These are phyloP conservation scores for Phytoseiulus persimilis DNA, from an alignment of 2,888 invertebrate species.

Conservation along the genomic window DNA sequence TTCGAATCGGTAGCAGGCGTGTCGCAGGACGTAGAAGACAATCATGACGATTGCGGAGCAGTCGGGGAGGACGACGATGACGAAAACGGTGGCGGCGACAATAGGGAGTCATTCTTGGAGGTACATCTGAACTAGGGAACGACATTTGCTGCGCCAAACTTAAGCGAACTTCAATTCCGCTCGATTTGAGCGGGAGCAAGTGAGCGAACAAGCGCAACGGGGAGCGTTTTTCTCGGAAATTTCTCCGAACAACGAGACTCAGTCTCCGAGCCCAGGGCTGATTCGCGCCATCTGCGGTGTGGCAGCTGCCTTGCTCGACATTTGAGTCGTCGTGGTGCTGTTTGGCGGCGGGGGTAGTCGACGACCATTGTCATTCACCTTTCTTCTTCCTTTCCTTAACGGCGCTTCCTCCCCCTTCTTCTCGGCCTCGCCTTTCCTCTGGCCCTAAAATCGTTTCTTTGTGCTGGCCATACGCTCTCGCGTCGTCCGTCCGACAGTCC, in stretches of 20 bases:
- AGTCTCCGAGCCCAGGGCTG: not conserved
- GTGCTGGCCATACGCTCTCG: not conserved
- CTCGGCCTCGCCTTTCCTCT: not conserved
- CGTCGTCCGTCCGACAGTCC: not conserved
- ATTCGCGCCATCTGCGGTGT: slow-evolving; percentile 5
- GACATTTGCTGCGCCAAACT: not conserved
- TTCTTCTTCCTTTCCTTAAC: not conserved
- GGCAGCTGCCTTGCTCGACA: not conserved
- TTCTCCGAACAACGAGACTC: not conserved
- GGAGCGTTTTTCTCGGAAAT: not conserved
- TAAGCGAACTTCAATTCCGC: not conserved
- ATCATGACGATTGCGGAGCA: not conserved
- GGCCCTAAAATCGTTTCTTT: not conserved
- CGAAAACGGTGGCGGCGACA: too few relatives aligned
- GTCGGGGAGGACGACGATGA: not conserved
- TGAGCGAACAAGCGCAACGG: not conserved
- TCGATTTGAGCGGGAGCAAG: not conserved
- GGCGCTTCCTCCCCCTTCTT: not conserved
- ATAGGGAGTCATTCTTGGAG: not conserved
- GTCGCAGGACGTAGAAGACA: not conserved
- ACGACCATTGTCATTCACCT: not conserved
- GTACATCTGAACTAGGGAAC: not conserved
- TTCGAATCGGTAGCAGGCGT: not conserved
- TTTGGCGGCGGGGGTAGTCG: not conserved
- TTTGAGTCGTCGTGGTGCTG: not conserved